Conservation (phyloP, 2,113 vertebrate genomes). For the Thamnophis sirtalis region DNA sequence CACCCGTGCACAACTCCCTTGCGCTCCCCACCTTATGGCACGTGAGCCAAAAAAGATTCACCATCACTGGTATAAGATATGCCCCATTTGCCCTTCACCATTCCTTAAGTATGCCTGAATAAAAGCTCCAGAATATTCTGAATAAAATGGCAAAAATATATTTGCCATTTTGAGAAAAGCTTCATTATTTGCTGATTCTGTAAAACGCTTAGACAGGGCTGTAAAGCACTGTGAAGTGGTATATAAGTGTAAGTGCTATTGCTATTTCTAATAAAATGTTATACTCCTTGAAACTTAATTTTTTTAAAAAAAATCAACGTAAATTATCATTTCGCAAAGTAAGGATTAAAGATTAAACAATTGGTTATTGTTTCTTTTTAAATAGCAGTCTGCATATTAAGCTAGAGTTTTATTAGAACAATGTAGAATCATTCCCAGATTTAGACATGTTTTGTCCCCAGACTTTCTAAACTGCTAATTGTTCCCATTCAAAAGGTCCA, state of each 20-base stretch:
- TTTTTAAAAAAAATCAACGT: background rate
- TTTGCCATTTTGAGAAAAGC: background rate
- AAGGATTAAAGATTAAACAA: background rate
- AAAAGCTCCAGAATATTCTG: background rate
- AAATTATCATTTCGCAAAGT: background rate
- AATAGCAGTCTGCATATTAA: conserved; percentile 24
- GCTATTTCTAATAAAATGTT: background rate
- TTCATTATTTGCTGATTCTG: background rate
- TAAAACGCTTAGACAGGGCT: no score
- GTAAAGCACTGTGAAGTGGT: no score
- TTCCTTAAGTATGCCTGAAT: background rate
- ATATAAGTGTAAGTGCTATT: no score
- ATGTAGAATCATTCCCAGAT: conserved; percentile 37
- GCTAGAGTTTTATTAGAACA: conserved; percentile 39
- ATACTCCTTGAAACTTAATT: background rate
- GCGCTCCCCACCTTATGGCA: no score
- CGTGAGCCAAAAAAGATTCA: no score
- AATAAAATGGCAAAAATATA: background rate
- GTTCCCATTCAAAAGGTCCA: conserved; percentile 14
- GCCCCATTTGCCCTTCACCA: background rate
- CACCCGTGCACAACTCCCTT: no score
- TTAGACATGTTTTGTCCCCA: background rate
- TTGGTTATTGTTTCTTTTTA: background rate
- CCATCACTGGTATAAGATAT: background rate
- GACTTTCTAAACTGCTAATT: background rate